Percentiles rank a stretch among this genome's conserved stretches.
Evolutionary conservation across 2,797 vertebrate species (phyloP).

Genomic region (Hylomyscus alleni): DNA sequence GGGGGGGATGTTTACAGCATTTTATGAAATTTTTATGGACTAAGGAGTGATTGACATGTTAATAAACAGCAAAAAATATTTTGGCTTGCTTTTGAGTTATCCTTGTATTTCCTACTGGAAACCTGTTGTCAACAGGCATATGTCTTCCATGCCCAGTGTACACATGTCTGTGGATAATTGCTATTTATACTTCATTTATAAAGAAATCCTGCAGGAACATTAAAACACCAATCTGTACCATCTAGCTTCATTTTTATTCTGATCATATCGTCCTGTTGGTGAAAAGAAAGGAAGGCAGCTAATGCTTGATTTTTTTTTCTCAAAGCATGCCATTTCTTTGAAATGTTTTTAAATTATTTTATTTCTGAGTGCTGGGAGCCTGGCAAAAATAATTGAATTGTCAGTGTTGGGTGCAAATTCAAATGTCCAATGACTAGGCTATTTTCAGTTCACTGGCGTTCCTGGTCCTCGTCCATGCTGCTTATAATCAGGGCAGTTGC

Average conservation of each 20-base stretch:
- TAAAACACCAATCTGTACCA: slow-evolving; percentile 51
- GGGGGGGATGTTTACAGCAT: slow-evolving; percentile 58
- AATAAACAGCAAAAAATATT: slow-evolving; percentile 84
- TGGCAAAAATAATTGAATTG: slow-evolving; percentile 66
- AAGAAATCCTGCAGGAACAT: slow-evolving; percentile 70
- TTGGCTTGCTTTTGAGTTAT: slow-evolving; percentile 83
- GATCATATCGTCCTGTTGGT: slow-evolving; percentile 64
- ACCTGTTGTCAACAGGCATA: slow-evolving; percentile 74
- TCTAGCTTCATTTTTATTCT: slow-evolving; percentile 76
- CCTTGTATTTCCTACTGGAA: slow-evolving; percentile 76
- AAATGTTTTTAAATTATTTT: slow-evolving; percentile 63
- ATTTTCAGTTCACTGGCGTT: slow-evolving; percentile 11
- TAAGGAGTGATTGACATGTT: slow-evolving; percentile 77
- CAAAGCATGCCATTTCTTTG: slow-evolving; percentile 73
- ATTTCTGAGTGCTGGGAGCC: slow-evolving; percentile 56
- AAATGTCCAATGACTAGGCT: slow-evolving; percentile 10
- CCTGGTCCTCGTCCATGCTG: neutral
- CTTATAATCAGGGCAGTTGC: neutral
- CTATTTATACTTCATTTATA: slow-evolving; percentile 80
- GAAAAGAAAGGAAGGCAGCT: slow-evolving; percentile 60
- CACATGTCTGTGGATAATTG: slow-evolving; percentile 74
- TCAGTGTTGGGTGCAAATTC: slow-evolving; percentile 67
- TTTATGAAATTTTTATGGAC: slow-evolving; percentile 80
- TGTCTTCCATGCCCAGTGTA: slow-evolving; percentile 75
- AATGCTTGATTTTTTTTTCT: slow-evolving; percentile 80